Evolutionary conservation across 2,797 vertebrate genomes (phyloP).

Genomic region (Cuculus canorus): DNA sequence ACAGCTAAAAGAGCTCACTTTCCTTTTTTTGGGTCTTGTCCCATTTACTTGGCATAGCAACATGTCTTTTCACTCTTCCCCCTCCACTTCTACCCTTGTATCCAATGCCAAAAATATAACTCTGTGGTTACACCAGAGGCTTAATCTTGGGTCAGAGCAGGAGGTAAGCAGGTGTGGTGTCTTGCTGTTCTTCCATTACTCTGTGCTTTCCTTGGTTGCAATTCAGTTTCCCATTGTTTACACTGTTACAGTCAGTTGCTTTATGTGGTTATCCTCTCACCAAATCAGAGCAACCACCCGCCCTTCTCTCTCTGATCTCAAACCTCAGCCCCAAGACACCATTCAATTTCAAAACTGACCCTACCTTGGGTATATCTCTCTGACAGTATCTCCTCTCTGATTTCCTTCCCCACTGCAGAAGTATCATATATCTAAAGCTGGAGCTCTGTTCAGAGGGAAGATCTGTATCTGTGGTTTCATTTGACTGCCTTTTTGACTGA

Average conservation of each 20-base stretch:
- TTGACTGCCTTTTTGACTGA: neutral
- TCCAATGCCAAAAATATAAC: neutral
- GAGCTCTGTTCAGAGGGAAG: neutral
- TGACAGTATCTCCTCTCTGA: neutral
- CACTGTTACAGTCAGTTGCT: neutral
- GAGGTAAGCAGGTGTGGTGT: neutral
- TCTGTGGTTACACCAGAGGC: neutral
- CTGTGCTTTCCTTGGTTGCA: neutral
- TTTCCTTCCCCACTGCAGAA: neutral
- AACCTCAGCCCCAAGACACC: neutral
- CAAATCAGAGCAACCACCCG: neutral
- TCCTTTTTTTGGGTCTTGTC: neutral
- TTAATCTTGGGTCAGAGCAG: neutral
- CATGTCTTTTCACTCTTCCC: rapidly evolving
- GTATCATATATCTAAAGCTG: rapidly evolving
- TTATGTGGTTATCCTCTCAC: neutral
- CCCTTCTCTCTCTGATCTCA: neutral
- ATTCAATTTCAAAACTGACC: neutral
- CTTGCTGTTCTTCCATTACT: neutral
- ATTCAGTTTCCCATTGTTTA: neutral
- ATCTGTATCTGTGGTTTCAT: rapidly evolving
- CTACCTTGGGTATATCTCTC: neutral
- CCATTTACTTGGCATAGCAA: neutral
- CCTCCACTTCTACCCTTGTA: neutral
- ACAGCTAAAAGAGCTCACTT: neutral